Conservation (phyloP, 2,797 vertebrate species). For the Leptoclinus maculatus region DNA sequence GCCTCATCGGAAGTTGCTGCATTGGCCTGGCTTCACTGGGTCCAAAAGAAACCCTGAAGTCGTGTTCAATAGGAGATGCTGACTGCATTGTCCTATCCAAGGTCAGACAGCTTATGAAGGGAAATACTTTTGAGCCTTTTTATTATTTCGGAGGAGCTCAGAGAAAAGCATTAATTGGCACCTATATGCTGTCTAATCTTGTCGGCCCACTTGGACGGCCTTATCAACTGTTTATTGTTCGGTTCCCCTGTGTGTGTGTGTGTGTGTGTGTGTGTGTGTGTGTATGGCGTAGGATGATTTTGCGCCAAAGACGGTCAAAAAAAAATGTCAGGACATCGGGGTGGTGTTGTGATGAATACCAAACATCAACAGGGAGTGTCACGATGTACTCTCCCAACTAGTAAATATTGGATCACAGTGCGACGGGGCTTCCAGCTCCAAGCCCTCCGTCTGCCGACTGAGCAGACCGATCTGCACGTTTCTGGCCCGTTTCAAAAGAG, state of each 20-base stretch:
- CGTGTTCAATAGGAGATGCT: slow-evolving; percentile 46
- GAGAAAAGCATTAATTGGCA: slow-evolving; percentile 50
- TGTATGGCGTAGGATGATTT: background rate
- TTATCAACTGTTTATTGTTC: slow-evolving; percentile 46
- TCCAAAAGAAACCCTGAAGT: slow-evolving; percentile 52
- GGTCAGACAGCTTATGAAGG: slow-evolving; percentile 68
- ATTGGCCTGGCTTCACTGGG: slow-evolving; percentile 60
- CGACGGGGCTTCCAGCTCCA: slow-evolving; percentile 59
- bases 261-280: slow-evolving; percentile 6
- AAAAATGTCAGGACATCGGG: slow-evolving; percentile 29
- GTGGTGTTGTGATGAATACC: slow-evolving; percentile 62
- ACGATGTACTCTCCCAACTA: slow-evolving; percentile 65
- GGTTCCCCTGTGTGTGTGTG: slow-evolving; percentile 4
- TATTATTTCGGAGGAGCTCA: slow-evolving; percentile 41
- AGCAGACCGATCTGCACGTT: slow-evolving; percentile 77
- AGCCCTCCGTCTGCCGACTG: slow-evolving; percentile 62
- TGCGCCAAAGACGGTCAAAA: slow-evolving; percentile 48
- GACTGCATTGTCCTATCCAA: slow-evolving; percentile 74
- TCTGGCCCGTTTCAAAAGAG: slow-evolving; percentile 71
- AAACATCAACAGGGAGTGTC: slow-evolving; percentile 71
- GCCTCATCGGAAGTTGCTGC: slow-evolving; percentile 61
- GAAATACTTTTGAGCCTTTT: slow-evolving; percentile 48
- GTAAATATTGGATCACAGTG: slow-evolving; percentile 80
- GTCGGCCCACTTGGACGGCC: slow-evolving; percentile 33
- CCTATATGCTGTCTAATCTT: slow-evolving; percentile 58